Evolutionary conservation across 2,797 vertebrate species (phyloP).

Genomic region (Ctenochaetus hawaiiensis): DNA sequence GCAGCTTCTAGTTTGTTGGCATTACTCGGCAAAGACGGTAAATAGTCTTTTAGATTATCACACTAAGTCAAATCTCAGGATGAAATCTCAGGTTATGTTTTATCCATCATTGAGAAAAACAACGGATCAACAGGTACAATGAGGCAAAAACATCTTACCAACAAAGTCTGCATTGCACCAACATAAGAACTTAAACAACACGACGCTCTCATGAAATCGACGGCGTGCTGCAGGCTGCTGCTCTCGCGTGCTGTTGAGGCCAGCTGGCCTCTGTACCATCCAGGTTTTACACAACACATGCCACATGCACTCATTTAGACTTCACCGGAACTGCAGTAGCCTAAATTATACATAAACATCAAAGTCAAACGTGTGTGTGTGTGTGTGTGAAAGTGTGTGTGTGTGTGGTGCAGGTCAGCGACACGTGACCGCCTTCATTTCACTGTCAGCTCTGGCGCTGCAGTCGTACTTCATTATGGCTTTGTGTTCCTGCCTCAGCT

Average conservation of each 20-base stretch:
- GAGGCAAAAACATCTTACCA: too few relatives aligned
- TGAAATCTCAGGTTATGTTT: not conserved
- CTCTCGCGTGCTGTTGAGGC: not conserved
- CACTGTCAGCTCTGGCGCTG: not conserved
- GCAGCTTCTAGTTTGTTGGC: slow-evolving; percentile 2
- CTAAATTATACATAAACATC: slow-evolving; percentile 44
- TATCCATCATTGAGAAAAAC: not conserved
- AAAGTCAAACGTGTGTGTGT: not conserved
- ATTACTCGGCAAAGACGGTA: not conserved
- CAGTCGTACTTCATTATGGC: slow-evolving; percentile 8
- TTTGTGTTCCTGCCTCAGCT: slow-evolving; percentile 4
- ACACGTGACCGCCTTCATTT: slow-evolving; percentile 14
- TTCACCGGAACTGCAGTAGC: slow-evolving; percentile 14
- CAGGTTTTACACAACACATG: slow-evolving; percentile 7
- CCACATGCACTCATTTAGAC: slow-evolving; percentile 7
- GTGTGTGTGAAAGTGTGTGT: slow-evolving; percentile 8
- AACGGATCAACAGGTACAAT: too few relatives aligned
- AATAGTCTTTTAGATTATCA: not conserved
- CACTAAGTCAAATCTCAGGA: not conserved
- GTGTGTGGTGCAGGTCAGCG: slow-evolving; percentile 18
- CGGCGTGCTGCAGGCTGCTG: not conserved
- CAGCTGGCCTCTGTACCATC: slow-evolving; percentile 4
- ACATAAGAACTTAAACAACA: not conserved
- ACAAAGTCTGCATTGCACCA: not conserved
- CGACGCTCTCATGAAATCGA: not conserved